These are phyloP conservation scores for Squalus acanthias DNA, from an alignment of 2,797 vertebrate species.

Conservation along the genomic window DNA sequence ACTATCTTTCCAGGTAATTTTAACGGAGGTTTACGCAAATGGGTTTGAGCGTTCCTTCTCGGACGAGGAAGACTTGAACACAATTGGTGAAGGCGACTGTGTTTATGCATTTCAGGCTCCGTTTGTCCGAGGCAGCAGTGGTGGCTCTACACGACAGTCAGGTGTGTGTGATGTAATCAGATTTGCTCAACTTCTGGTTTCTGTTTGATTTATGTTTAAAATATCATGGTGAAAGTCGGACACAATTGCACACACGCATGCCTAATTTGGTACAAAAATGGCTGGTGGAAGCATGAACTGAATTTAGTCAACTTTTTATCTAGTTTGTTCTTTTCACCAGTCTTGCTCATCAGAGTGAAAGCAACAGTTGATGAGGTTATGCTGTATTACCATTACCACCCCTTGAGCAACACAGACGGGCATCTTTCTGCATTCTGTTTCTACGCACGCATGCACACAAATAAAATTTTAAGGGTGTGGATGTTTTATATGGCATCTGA, in stretches of 20 bases:
- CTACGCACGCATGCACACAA: background rate
- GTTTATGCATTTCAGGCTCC: constrained; percentile 82
- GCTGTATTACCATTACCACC: background rate
- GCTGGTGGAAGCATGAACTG: background rate
- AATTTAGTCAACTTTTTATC: background rate
- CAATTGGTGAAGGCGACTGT: constrained; percentile 67
- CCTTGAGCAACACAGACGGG: background rate
- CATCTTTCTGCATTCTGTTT: background rate
- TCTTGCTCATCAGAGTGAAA: background rate
- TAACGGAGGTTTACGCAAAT: constrained; percentile 71
- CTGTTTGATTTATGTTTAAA: background rate
- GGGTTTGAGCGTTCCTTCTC: constrained; percentile 81
- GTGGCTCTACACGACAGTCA: constrained; percentile 55
- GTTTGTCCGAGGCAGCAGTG: constrained; percentile 47
- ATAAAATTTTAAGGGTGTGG: background rate
- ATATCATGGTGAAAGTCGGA: background rate
- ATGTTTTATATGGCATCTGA: background rate
- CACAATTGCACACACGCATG: background rate
- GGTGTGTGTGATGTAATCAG: constrained; percentile 58
- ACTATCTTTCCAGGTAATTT: constrained; percentile 66
- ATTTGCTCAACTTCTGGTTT: background rate
- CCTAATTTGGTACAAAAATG: background rate
- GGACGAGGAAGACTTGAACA: constrained; percentile 74
- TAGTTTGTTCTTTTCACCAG: background rate
- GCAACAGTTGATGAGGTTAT: background rate